Base-by-base conservation (phyloP, 1,140 invertebrate species). In the Eumaeus atala region DNA sequence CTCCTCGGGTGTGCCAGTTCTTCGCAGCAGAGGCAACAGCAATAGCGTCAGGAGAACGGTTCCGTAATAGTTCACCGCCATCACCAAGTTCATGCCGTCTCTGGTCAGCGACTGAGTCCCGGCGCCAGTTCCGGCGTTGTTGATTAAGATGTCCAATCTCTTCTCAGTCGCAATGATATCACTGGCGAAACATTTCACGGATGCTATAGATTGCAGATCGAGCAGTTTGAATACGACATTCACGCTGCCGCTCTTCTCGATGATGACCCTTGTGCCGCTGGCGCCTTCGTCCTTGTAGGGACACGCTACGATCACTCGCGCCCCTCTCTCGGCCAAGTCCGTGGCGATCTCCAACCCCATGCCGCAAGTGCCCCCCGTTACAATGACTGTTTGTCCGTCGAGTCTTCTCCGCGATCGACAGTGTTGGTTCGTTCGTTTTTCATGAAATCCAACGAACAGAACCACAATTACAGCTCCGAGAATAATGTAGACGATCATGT, bases 321-420 rank as follows among this genome's bases (percentile, higher is more conserved):
- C 94, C 16, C 92, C 90, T 67, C 91, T 70, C 61, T 80, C 87
- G 1, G 93, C 94, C 52, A 95, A 83, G 58, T 91, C 91, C 51
- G 77, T 69, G 0, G 91, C 92, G 35, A 93, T 92, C 76, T 93
- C 92, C 81, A 92, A 92, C 3, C 95, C 95, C 76, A 97, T 95
- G 1, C 95, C 95, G 48, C 90, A 91, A 73, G 94, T 96, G 4
- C 92, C 91, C 48, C 95, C 95, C 10, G 95, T 96, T n/a, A 96
- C 86, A 35, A 96, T 90, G 1, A 92, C 89, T 7, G 93, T 90
- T 87, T 95, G 95, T 0, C 89, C 91, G 58, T 90, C 84, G 0
- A 79, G 74, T 52, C 88, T 36, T 67, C 70, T 38, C 72, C 74
- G 51, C 9, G 58, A 33, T 4, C 38, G 38, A 34, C 51, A 53